Conservation (phyloP, 2,797 vertebrate genomes). For the Crocidura indochinensis region DNA sequence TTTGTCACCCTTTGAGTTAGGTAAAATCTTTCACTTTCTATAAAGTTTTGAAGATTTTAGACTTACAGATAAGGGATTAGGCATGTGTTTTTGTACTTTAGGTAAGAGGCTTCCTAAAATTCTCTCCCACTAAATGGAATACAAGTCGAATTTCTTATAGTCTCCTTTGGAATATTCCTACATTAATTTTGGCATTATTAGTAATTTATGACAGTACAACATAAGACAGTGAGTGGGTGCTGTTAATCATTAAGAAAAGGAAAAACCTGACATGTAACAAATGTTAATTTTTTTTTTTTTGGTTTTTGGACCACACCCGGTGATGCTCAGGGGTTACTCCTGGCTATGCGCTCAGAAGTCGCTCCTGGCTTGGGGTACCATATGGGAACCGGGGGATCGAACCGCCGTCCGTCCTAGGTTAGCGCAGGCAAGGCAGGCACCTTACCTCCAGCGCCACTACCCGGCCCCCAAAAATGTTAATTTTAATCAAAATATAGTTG, state of each 20-base stretch:
- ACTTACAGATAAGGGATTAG: neutral
- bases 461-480: no score
- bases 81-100: neutral
- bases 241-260: conserved; percentile 53
- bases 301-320: no score
- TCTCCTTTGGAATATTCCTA: conserved; percentile 13
- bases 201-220: conserved; percentile 37
- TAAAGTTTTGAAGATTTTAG: neutral
- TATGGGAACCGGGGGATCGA: no score
- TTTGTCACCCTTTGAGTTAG: neutral
- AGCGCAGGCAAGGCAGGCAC: no score
- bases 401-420: no score
- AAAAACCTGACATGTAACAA: neutral
- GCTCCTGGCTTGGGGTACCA: no score
- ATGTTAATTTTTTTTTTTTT: neutral
- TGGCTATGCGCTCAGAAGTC: no score
- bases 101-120: conserved; percentile 12
- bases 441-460: no score
- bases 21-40: conserved; percentile 4
- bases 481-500: neutral
- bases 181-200: conserved; percentile 49
- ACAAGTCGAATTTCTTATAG: neutral
- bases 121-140: neutral
- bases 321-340: no score
- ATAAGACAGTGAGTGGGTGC: neutral